phyloP scores from a whole-genome alignment of 2,888 invertebrate species.

The Lasioglossum malachurum region DNA sequence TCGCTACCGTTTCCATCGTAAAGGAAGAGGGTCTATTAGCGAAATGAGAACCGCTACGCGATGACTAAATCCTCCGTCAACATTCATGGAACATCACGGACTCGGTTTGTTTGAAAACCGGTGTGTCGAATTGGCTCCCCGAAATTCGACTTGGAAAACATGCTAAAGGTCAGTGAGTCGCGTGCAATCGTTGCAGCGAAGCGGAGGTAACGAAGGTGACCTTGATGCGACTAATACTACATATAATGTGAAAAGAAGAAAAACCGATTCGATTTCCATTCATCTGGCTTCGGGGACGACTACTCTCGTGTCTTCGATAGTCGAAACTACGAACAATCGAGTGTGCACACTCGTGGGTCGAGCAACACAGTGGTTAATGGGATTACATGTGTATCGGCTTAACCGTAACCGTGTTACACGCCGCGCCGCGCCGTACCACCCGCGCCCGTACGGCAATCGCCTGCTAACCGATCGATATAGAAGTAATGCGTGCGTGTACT shows the following conservation, averaged over 20 bases:
- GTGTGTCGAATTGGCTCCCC: background rate
- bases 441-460: constrained; percentile 32
- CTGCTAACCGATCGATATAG: constrained; percentile 9
- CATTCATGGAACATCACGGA: background rate
- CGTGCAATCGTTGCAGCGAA: background rate
- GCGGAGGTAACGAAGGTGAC: constrained; percentile 13
- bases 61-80: constrained; percentile 11
- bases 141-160: background rate
- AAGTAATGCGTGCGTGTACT: background rate
- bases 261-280: background rate
- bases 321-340: constrained; percentile 10
- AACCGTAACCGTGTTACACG: constrained; percentile 48
- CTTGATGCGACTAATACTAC: constrained; percentile 2
- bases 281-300: background rate
- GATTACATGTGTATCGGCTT: constrained; percentile 43
- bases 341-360: background rate
- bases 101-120: constrained; percentile 13
- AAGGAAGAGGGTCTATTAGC: background rate
- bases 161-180: background rate
- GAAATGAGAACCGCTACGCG: background rate
- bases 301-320: background rate
- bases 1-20: background rate
- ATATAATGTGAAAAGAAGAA: no score
- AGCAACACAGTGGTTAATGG: constrained; percentile 18
- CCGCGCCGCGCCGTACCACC: background rate